Conservation (phyloP, 2,113 vertebrate genomes). For the Poeciliopsis prolifica region DNA sequence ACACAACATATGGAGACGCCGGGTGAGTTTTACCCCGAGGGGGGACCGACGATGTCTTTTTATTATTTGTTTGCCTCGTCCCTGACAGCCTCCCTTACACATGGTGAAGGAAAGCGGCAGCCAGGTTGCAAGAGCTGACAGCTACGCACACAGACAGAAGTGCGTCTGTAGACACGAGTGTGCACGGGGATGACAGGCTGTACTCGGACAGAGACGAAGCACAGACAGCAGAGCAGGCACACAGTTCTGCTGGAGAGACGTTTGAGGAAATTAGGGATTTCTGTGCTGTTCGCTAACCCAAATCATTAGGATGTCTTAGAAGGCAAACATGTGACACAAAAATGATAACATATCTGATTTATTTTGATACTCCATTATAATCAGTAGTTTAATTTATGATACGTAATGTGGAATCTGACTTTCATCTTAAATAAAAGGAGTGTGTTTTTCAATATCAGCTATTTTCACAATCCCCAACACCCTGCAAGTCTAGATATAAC, state of each 20-base stretch:
- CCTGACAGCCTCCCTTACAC: conserved; percentile 70
- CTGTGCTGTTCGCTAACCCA: background rate
- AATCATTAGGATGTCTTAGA: conserved; percentile 3
- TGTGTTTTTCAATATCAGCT: background rate
- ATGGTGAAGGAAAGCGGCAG: conserved; percentile 48
- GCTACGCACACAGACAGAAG: conserved; percentile 38
- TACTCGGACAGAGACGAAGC: conserved; percentile 23
- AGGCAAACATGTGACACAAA: background rate
- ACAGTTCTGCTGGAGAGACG: conserved; percentile 22
- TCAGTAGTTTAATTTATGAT: too few relatives aligned
- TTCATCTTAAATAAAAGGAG: background rate
- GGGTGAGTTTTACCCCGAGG: conserved; percentile 71
- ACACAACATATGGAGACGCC: conserved; percentile 78
- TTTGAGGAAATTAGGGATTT: conserved; percentile 18
- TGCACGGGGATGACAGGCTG: conserved; percentile 34
- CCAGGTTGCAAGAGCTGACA: conserved; percentile 55
- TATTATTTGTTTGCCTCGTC: conserved; percentile 62
- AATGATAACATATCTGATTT: background rate
- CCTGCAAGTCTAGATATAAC: background rate
- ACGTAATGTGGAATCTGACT: too few relatives aligned
- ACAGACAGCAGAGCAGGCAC: conserved; percentile 20
- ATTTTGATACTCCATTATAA: too few relatives aligned
- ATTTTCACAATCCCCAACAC: background rate
- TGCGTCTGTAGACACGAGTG: conserved; percentile 27
- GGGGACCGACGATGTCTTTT: conserved; percentile 71